Base-by-base conservation (phyloP, 1,140 invertebrate genomes). In the Pristionchus pacificus region DNA sequence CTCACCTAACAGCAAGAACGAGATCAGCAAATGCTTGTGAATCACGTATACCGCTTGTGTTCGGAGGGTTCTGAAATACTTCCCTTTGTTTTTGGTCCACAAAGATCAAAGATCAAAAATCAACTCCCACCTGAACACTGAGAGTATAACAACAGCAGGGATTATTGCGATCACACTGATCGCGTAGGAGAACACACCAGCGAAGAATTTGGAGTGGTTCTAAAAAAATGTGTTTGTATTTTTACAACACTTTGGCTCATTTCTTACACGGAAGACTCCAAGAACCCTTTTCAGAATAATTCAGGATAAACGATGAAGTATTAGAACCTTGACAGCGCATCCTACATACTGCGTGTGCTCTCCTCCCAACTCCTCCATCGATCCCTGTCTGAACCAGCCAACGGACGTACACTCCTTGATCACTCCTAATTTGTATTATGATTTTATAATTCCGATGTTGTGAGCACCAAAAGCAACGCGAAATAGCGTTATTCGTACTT, bases 1-100 rank as follows among this genome's bases (percentile, higher is more conserved):
- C n/a, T n/a, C n/a, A n/a, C n/a, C n/a, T 60, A 87, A 86, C 30
- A 87, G 28, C 1, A 88, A 77, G 31, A 88, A 85, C 0, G 87
- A 87, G 0, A 84, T 55, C 75, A 89, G 87, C 55, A 89, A 83
- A 76, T 89, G 87, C 61, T 86, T 81, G 77, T 88, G 88, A 24
- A 89, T 82, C 31, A 84, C 85, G 65, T 88, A 87, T 31, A 83
- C 75, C 15, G 83, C 77, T 38, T 73, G 65, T 1, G 49, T 14
- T n/a, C 72, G 65, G 19, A 77, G 71, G 31, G 60, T 32, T 29
- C 74, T 62, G 79, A 78, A 58, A 31, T 77, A 78, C 30, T 75
- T 72, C 19, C 80, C 61, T 6, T 81, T 38, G 62, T 27, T 33
- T 14, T 66, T 66, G n/a, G 29, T 66, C 24, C 70, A 74, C 24